These are phyloP conservation scores for Neocrepidodera transversa DNA, from an alignment of 2,888 invertebrate genomes.

Conservation along the genomic window DNA sequence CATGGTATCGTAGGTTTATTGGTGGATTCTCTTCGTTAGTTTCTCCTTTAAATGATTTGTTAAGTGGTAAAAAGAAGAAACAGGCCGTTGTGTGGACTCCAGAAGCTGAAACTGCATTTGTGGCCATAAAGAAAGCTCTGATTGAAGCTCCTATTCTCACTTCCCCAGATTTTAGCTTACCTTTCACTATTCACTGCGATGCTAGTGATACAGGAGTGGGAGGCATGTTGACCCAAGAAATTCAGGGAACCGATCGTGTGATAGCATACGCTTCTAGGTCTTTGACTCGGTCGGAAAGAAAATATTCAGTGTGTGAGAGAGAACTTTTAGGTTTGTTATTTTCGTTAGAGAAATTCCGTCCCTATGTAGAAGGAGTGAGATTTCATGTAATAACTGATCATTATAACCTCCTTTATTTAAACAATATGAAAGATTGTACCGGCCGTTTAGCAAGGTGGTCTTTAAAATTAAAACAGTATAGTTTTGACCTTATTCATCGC, in stretches of 20 bases:
- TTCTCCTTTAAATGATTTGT: slow-evolving; percentile 41
- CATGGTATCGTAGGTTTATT: slow-evolving; percentile 42
- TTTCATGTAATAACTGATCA: no score
- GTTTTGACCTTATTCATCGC: slow-evolving; percentile 25
- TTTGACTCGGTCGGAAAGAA: slow-evolving; percentile 41
- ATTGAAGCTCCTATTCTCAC: not conserved
- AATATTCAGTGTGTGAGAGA: slow-evolving; percentile 43
- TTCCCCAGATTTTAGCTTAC: not conserved
- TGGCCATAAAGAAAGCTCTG: not conserved
- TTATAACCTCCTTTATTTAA: no score
- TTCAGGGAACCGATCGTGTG: slow-evolving; percentile 39
- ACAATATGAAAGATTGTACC: slow-evolving; percentile 22
- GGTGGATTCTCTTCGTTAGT: slow-evolving; percentile 41
- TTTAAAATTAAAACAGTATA: slow-evolving; percentile 19
- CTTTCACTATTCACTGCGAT: not conserved
- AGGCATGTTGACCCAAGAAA: slow-evolving; percentile 38
- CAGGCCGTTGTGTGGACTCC: slow-evolving; percentile 38
- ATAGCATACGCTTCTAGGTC: slow-evolving; percentile 45
- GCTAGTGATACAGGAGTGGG: slow-evolving; percentile 37
- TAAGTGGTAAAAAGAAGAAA: slow-evolving; percentile 38
- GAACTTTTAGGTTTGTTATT: slow-evolving; percentile 45
- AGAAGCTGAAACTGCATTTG: not conserved
- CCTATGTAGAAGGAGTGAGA: slow-evolving; percentile 36
- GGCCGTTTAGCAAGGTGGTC: slow-evolving; percentile 23
- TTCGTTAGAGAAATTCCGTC: slow-evolving; percentile 37